Evolutionary conservation across 2,888 invertebrate species (phyloP).

Genomic region (Epirrhoe alternata): DNA sequence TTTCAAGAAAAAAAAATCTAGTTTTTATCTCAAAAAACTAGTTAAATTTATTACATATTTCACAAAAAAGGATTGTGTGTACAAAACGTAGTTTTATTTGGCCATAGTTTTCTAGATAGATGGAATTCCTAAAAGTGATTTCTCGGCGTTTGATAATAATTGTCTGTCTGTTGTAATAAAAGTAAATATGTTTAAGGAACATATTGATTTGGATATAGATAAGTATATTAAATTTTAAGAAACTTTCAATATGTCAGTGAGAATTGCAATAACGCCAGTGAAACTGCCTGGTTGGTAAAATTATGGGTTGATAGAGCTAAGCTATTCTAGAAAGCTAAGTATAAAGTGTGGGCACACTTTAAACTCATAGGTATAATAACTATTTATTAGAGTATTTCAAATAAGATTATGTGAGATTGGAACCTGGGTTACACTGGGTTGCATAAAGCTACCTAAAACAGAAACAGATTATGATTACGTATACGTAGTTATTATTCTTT

Average conservation of each 20-base stretch:
- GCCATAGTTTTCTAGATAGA: slow-evolving; percentile 3
- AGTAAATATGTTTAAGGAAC: neutral
- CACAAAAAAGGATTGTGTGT: neutral
- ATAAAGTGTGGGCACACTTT: slow-evolving; percentile 30
- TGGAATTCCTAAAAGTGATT: neutral
- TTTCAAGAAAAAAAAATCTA: neutral
- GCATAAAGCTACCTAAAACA: neutral
- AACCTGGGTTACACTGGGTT: neutral
- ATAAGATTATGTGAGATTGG: neutral
- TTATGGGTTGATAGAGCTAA: slow-evolving; percentile 46
- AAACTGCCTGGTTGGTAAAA: slow-evolving; percentile 56
- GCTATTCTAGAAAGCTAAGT: slow-evolving; percentile 23
- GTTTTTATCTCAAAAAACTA: too few relatives aligned
- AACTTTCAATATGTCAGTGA: slow-evolving; percentile 60
- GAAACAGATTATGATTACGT: neutral
- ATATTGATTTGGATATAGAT: neutral
- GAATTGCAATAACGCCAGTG: slow-evolving; percentile 76
- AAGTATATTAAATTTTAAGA: slow-evolving; percentile 1
- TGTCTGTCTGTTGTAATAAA: neutral
- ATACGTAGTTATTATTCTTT: neutral
- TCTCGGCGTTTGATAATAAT: neutral
- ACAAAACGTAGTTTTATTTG: slow-evolving; percentile 8
- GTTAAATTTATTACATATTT: neutral
- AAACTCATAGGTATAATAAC: neutral
- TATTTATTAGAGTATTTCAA: neutral